Conservation (phyloP, 2,888 invertebrate genomes). For the Pammene aurita region DNA sequence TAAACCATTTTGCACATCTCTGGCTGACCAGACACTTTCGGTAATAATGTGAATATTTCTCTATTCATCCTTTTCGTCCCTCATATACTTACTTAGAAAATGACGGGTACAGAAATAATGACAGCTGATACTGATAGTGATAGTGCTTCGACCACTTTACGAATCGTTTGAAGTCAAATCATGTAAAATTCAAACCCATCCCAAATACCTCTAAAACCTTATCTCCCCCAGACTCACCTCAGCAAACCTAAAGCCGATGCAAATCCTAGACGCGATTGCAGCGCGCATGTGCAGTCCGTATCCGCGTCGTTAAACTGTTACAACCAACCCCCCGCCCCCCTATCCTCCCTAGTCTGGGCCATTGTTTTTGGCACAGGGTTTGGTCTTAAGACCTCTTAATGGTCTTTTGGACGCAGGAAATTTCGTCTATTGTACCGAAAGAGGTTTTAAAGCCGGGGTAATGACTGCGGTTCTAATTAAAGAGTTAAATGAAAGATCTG, state of each 20-base stretch:
- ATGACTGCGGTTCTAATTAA: conserved; percentile 39
- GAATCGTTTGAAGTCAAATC: too few relatives aligned
- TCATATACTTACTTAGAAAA: too few relatives aligned
- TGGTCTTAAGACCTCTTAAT: conserved; percentile 80
- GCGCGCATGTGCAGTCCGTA: conserved; percentile 77
- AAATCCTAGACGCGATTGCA: conserved; percentile 72
- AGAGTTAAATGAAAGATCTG: conserved; percentile 22
- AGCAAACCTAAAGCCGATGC: conserved; percentile 66
- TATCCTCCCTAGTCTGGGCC: conserved; percentile 66
- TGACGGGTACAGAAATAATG: too few relatives aligned
- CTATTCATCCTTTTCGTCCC: too few relatives aligned
- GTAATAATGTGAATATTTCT: too few relatives aligned
- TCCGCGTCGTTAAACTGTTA: conserved; percentile 81
- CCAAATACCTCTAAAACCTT: too few relatives aligned
- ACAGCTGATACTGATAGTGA: too few relatives aligned
- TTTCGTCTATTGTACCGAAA: conserved; percentile 67
- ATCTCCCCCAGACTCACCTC: conserved; percentile 22
- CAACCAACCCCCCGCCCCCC: conserved; percentile 57
- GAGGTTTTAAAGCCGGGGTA: conserved; percentile 45
- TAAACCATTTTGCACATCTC: too few relatives aligned
- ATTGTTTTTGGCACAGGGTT: conserved; percentile 76
- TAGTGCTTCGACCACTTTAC: too few relatives aligned
- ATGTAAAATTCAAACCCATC: too few relatives aligned
- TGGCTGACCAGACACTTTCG: too few relatives aligned
- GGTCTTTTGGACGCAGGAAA: conserved; percentile 72